Evolutionary conservation across 1,140 invertebrate species (phyloP).

Genomic region (Thaumatotibia leucotreta): DNA sequence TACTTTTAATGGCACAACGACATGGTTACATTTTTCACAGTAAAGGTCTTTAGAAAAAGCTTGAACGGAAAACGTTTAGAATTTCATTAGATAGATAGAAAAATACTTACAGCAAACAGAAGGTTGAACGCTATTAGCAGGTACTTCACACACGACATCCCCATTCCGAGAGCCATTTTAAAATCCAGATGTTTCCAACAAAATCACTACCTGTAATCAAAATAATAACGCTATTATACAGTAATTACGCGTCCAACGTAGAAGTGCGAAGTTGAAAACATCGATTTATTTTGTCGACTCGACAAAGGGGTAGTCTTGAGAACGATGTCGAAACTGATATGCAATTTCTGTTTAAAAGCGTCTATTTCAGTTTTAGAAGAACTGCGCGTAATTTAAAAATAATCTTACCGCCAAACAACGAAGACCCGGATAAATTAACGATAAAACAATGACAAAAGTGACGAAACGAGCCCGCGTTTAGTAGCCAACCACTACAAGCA

Average conservation of each 20-base stretch:
- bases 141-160: conserved; percentile 88
- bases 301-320: conserved; percentile 14
- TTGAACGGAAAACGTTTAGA: not conserved
- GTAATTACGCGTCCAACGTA: not conserved
- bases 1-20: too few relatives aligned
- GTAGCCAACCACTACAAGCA: not conserved
- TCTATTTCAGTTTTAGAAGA: not conserved
- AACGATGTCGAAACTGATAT: not conserved
- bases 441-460: conserved; percentile 18
- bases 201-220: not conserved
- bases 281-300: conserved; percentile 51
- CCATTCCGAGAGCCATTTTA: conserved; percentile 82
- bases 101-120: conserved; percentile 86
- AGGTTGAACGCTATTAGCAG: conserved; percentile 89
- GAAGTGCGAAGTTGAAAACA: conserved; percentile 32
- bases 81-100: not conserved
- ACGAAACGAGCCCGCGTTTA: not conserved
- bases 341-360: not conserved
- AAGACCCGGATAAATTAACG: conserved; percentile 15
- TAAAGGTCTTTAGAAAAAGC: not conserved
- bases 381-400: conserved; percentile 7
- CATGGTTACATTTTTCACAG: too few relatives aligned
- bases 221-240: not conserved
- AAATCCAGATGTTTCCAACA: conserved; percentile 16
- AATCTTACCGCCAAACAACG: conserved; percentile 33